A percentile compares a stretch with the other conserved stretches of the same genome.
Conservation (phyloP, 2,888 invertebrate species). For the Brachypterus glaber region DNA sequence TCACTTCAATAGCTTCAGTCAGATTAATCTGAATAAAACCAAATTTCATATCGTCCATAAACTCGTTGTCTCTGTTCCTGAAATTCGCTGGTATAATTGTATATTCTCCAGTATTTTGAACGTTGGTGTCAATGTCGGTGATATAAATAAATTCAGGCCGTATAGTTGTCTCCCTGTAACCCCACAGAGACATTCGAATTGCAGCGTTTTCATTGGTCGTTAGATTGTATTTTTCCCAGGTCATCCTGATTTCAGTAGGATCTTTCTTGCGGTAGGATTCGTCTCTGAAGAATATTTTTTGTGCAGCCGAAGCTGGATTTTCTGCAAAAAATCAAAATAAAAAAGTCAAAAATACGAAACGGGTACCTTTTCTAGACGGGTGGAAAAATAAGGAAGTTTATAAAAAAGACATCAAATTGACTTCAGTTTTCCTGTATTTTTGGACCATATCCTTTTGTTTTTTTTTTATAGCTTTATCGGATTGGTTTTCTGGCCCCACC, state of each 20-base stretch:
- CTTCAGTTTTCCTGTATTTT: no score
- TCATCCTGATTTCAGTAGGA: conserved; percentile 66
- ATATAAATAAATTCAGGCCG: conserved; percentile 74
- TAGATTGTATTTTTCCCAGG: conserved; percentile 79
- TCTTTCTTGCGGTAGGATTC: conserved; percentile 61
- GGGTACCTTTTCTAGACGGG: no score
- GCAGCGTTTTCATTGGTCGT: conserved; percentile 68
- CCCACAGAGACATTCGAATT: conserved; percentile 78
- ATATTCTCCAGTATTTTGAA: conserved; percentile 50
- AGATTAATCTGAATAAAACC: conserved; percentile 83
- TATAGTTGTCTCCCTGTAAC: conserved; percentile 77
- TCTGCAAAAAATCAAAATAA: conserved; percentile 44
- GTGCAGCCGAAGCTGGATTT: conserved; percentile 79
- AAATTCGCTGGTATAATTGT: conserved; percentile 66
- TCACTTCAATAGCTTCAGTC: conserved; percentile 53
- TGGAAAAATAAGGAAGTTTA: no score
- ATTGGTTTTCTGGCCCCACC: no score
- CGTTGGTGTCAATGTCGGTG: conserved; percentile 55
- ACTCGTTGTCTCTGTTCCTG: conserved; percentile 56
- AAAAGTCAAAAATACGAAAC: no score
- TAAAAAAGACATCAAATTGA: no score
- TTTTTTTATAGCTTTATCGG: no score
- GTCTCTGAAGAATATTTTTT: conserved; percentile 73
- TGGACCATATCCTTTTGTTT: no score
- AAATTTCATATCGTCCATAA: conserved; percentile 67